Evolutionary conservation across 2,797 vertebrate genomes (phyloP).

Genomic region (Harpagifer antarcticus): DNA sequence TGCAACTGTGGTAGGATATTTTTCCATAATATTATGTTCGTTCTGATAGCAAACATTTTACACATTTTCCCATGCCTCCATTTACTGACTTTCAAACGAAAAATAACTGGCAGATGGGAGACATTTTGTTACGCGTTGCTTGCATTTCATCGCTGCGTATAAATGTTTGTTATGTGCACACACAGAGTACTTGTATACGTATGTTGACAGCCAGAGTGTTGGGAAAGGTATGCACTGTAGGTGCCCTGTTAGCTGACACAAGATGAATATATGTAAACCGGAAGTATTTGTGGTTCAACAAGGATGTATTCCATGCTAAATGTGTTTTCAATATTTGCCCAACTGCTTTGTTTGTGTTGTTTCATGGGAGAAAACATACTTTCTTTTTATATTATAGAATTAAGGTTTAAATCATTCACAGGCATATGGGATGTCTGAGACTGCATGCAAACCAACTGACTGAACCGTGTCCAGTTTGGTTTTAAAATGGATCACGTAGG

Average conservation of each 20-base stretch:
- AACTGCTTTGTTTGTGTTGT: neutral
- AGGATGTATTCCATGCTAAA: neutral
- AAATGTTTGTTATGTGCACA: neutral
- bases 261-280: neutral
- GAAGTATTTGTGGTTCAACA: neutral
- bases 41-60: neutral
- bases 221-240: neutral
- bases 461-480: too few species aligned
- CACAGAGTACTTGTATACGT: too few species aligned
- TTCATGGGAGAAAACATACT: neutral
- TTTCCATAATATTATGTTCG: neutral
- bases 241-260: neutral
- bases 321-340: neutral
- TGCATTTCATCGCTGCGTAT: neutral
- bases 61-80: too few species aligned
- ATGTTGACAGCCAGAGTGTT: neutral
- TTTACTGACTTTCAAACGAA: neutral
- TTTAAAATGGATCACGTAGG: slow-evolving; percentile 27
- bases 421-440: too few species aligned
- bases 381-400: neutral
- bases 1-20: slow-evolving; percentile 17
- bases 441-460: too few species aligned
- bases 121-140: neutral
- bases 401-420: neutral
- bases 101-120: neutral